Conservation (phyloP, 2,113 vertebrate genomes). For the Callocephalon fimbriatum region DNA sequence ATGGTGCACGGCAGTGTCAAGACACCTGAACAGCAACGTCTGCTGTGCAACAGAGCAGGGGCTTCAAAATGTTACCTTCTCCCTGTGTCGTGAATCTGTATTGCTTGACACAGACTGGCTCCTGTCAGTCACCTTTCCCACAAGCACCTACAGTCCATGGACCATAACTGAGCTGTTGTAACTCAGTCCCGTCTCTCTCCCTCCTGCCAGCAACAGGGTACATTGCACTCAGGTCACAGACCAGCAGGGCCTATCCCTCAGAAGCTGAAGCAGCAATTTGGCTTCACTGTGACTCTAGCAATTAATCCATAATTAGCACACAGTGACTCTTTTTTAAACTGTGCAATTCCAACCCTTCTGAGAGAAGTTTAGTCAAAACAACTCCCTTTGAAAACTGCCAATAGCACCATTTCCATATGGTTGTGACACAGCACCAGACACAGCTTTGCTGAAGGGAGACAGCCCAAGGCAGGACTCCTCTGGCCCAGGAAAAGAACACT, state of each 20-base stretch:
- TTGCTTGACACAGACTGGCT: neutral
- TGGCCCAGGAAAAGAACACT: neutral
- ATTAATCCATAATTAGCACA: neutral
- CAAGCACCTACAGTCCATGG: accelerated
- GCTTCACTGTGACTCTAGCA: neutral
- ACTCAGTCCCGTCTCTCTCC: neutral
- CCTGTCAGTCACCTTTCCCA: neutral
- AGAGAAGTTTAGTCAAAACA: neutral
- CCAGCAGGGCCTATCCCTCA: neutral
- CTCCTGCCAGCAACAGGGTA: neutral
- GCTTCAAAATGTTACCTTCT: neutral
- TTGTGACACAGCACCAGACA: neutral
- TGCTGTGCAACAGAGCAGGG: accelerated
- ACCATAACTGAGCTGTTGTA: neutral
- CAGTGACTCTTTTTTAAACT: neutral
- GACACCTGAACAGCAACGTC: neutral
- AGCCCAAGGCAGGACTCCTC: neutral
- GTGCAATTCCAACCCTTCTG: neutral
- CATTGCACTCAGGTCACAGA: neutral
- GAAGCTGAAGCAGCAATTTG: neutral
- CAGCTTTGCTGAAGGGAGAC: neutral
- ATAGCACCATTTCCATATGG: neutral
- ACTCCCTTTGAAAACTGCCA: neutral
- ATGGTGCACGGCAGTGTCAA: accelerated
- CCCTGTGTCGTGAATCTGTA: accelerated